Evolutionary conservation across 2,888 invertebrate genomes (phyloP).

Genomic region (Troides helena): DNA sequence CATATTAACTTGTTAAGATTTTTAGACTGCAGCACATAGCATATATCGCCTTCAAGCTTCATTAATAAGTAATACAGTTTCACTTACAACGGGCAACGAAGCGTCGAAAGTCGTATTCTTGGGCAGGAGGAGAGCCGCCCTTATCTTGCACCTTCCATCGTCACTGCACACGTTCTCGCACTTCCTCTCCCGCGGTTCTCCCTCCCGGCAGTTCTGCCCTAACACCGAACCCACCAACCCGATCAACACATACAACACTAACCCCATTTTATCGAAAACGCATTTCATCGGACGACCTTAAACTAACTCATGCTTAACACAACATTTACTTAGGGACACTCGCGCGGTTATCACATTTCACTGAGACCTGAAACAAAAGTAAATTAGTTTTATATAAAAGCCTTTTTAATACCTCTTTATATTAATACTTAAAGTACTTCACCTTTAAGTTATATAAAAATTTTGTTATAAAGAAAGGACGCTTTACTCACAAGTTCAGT

Average conservation of each 20-base stretch:
- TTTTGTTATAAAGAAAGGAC: no score
- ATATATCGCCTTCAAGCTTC: no score
- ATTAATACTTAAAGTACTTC: no score
- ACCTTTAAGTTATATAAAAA: no score
- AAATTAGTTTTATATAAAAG: neutral
- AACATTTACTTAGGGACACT: constrained; percentile 7
- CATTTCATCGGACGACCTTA: constrained; percentile 31
- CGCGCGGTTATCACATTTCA: constrained; percentile 12
- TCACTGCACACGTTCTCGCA: constrained; percentile 76
- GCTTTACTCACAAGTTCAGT: no score
- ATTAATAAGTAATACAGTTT: no score
- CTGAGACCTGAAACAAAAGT: constrained; percentile 42
- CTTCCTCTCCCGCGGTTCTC: constrained; percentile 53
- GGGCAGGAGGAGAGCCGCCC: constrained; percentile 84
- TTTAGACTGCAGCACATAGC: no score
- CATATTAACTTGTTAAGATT: no score
- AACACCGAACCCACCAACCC: constrained; percentile 34
- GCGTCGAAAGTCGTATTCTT: constrained; percentile 77
- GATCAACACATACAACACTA: constrained; percentile 45
- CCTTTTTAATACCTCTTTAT: neutral
- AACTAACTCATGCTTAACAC: constrained; percentile 32
- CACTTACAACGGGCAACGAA: constrained; percentile 75
- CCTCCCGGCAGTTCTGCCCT: constrained; percentile 63
- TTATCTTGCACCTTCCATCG: constrained; percentile 79
- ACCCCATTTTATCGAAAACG: constrained; percentile 53